Evolutionary conservation across 2,888 invertebrate genomes (phyloP), one percentile per base, ranked within the genome.

Genomic region (Noctuana brunneofusca): DNA sequence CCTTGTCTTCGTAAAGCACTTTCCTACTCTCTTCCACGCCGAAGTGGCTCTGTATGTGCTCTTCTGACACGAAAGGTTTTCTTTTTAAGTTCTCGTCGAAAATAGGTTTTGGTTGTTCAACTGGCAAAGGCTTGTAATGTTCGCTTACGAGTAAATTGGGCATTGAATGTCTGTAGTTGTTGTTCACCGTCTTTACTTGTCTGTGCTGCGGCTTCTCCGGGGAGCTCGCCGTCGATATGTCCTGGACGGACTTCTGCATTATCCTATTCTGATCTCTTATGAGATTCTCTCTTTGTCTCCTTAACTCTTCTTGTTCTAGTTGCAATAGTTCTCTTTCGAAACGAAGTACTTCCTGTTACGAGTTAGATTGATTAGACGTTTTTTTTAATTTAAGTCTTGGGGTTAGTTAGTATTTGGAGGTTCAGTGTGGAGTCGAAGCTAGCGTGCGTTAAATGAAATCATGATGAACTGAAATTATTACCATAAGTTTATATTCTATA

Each of bases 301-400:
- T 94, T 11, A 96, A 76, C 76, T 96, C 96, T 78, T 96, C 96
- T 79, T 95, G 95, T 77, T 96, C 96, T 50, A 95, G 81, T 79
- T 96, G 96, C 3, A 96, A 81, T 1, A 96, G 88, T 83, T 96
- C 96, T 49, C 96, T 93, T 85, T 96, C 96, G 67, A 96, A 96
- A 68, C 96, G 94, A 32, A 96, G 90, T 20, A 96, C 95, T 81
- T 96, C 95, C 93, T 94, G 80, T 68, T 74, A 69, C 65, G 67
- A 48, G 50, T 58, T 27, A 24, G 53, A 48, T 56, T 24, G 50
- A 48, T 64, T 65, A 63, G 43, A 43, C 11, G 41, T 3, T 54
- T 41, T 18, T 50, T 53, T 30, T 38, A 43, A n/a, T n/a, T 16
- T 48, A 16, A 18, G 20, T 63, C 30, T 1, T 20, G 16, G 12